A percentile compares a stretch with the other conserved stretches of the same genome.
phyloP scores from a whole-genome alignment of 92 coral and sea anemone species.

The Parazoanthus swiftii region DNA sequence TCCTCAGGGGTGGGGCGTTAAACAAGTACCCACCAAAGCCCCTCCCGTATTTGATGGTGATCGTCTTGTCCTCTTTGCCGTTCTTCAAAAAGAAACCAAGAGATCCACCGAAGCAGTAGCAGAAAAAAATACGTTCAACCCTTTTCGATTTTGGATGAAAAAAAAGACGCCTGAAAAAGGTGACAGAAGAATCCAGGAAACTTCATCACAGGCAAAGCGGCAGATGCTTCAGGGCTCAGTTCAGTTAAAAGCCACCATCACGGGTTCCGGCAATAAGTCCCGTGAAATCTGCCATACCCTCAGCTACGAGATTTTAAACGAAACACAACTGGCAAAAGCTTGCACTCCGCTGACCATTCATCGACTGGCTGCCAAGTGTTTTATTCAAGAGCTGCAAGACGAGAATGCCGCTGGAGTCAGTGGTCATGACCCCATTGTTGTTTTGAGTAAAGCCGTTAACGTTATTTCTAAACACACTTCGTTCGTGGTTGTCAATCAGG shows the following conservation, averaged over 20 bases:
- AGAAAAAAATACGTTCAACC: background rate
- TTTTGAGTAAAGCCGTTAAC: constrained; percentile 16
- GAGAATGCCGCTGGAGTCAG: background rate
- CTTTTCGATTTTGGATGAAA: background rate
- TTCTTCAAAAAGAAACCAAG: background rate
- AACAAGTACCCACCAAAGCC: constrained; percentile 6
- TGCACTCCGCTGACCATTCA: constrained; percentile 11
- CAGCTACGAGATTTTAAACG: constrained; percentile 6
- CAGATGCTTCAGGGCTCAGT: constrained; percentile 13
- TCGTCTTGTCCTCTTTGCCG: constrained; percentile 27
- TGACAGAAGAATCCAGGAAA: background rate
- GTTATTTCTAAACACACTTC: constrained; percentile 43
- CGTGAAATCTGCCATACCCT: background rate
- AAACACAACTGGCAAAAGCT: background rate
- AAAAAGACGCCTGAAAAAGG: background rate
- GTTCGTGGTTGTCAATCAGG: constrained; percentile 32
- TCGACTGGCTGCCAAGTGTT: constrained; percentile 47
- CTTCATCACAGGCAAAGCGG: background rate
- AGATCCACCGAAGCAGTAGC: background rate
- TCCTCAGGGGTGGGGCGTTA: constrained; percentile 26
- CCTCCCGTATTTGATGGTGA: constrained; percentile 33
- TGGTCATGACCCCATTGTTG: background rate
- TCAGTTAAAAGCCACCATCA: background rate
- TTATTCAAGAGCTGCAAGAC: constrained; percentile 31
- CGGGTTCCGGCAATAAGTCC: no score